Evolutionary conservation across 2,113 vertebrate species (phyloP), one percentile per base, ranked within the genome.

Genomic region (Choloepus hoffmanni): DNA sequence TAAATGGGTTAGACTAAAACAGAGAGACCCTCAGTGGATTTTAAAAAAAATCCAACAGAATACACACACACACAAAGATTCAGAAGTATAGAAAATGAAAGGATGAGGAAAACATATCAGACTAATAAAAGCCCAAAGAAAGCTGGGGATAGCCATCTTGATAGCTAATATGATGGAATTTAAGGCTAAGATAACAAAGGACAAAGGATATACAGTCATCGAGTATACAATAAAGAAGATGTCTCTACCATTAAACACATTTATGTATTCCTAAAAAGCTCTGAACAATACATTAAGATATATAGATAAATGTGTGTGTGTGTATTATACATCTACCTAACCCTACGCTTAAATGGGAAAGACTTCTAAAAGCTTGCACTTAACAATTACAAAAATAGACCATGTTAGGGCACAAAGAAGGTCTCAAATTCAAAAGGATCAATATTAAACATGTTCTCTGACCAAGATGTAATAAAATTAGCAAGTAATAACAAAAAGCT

Each of bases 121-220:
- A 91, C 30, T 81, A 68, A 90, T 63, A 68, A 92, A 74, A 81
- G 28, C 67, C 40, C 84, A 92, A 87, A 92, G 48, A 87, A 73
- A 92, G 45, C 36, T 83, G 68, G 43, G 60, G 60, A 40, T 40
- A 88, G 60, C 50, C 40, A 83, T 88, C 19, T 43, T 74, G 60
- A 68, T 70, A 95, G 68, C 68, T 95, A 65, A 48, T 11, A 91
- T 79, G 86, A 78, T 62, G 81, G 53, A 88, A 88, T n/a, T 85
- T 36, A 40, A 60, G 50, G 55, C 48, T 90, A 65, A 92, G 67
- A 70, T 90, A 62, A 81, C 50, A 60, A 85, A 96, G 88, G 16
- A 84, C 36, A 84, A 72, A 82, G 67, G 36, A 50, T 58, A 91
- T 72, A 79, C 14, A 60, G 43, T 83, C 24, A 19, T 65, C 77